These are phyloP conservation scores for Bombus terrestris DNA, from an alignment of 1,140 invertebrate species.

Conservation along the genomic window DNA sequence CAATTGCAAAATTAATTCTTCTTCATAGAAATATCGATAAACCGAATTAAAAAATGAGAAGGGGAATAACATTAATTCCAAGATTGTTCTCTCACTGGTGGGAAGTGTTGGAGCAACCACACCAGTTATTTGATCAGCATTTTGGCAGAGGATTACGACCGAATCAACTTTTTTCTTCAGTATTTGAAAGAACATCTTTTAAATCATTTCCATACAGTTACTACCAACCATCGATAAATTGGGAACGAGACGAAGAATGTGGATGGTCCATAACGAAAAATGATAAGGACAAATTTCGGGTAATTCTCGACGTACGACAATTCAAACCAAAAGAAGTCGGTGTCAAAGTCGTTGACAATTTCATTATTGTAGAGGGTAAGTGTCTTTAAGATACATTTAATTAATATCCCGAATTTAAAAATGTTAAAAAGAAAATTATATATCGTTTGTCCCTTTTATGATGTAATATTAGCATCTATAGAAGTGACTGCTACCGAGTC, in stretches of 20 bases:
- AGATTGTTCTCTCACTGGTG: slow-evolving; percentile 76
- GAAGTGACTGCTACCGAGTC: background rate
- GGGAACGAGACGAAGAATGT: slow-evolving; percentile 51
- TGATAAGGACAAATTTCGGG: slow-evolving; percentile 84
- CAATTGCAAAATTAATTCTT: background rate
- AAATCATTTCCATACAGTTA: slow-evolving; percentile 43
- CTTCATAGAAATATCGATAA: background rate
- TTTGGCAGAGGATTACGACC: slow-evolving; percentile 71
- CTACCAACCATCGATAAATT: slow-evolving; percentile 64
- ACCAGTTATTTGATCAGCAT: slow-evolving; percentile 74
- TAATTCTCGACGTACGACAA: slow-evolving; percentile 87
- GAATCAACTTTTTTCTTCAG: slow-evolving; percentile 61
- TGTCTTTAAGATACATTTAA: background rate
- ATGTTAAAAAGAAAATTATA: background rate
- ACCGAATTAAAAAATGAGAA: slow-evolving; percentile 63
- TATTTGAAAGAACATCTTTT: slow-evolving; percentile 39
- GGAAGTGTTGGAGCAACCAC: slow-evolving; percentile 73
- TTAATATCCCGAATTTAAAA: background rate
- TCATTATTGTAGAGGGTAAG: slow-evolving; percentile 86
- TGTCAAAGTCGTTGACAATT: slow-evolving; percentile 90
- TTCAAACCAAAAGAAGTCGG: slow-evolving; percentile 92
- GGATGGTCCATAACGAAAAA: slow-evolving; percentile 81
- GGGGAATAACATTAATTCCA: slow-evolving; percentile 72
- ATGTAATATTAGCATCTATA: background rate
- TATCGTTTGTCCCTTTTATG: background rate